Conservation (phyloP, 2,113 vertebrate species). For the Delphinus delphis region DNA sequence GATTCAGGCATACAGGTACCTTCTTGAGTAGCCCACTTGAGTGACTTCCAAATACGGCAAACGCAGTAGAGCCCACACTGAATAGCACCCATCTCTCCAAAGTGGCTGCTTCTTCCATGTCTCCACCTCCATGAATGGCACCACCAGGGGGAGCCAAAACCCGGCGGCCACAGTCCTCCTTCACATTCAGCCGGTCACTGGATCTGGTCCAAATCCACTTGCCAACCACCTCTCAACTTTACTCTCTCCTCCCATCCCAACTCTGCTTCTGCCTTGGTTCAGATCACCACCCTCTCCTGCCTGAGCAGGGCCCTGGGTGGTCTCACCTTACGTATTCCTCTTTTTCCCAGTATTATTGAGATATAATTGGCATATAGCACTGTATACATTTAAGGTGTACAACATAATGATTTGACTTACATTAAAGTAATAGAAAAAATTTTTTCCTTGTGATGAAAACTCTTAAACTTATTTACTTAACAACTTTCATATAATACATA, state of each 20-base stretch:
- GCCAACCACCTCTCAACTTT: neutral
- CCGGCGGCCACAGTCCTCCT: neutral
- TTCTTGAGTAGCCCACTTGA: neutral
- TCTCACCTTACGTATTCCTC: neutral
- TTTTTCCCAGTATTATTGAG: neutral
- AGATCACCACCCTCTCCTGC: neutral
- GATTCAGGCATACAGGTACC: neutral
- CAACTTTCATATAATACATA: neutral
- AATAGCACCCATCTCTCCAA: neutral
- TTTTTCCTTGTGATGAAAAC: neutral
- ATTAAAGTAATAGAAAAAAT: neutral
- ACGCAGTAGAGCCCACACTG: neutral
- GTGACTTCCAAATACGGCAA: neutral
- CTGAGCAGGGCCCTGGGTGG: neutral
- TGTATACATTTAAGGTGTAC: neutral
- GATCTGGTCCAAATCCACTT: neutral
- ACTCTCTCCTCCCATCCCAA: neutral
- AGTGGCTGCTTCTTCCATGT: fast-evolving
- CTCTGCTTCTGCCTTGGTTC: neutral
- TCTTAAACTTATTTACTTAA: neutral
- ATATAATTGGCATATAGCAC: neutral
- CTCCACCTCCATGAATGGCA: neutral
- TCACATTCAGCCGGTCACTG: neutral
- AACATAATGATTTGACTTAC: neutral
- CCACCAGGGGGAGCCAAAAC: neutral